These are phyloP conservation scores for Drepana falcataria DNA, from an alignment of 2,888 invertebrate species.

Conservation along the genomic window DNA sequence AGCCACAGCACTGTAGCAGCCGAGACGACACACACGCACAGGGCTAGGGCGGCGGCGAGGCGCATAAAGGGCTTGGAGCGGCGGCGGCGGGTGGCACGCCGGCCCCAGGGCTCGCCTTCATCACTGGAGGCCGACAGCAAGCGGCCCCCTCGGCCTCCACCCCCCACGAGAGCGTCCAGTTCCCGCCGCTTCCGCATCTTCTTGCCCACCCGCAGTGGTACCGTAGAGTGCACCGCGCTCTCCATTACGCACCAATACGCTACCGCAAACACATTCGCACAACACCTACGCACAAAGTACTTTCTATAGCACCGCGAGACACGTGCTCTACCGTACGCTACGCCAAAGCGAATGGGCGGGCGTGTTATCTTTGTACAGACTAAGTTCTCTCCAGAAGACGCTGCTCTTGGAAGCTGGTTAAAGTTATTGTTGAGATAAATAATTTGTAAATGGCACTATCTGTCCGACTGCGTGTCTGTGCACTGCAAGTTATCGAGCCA, in stretches of 20 bases:
- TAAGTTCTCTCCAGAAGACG: conserved; percentile 18
- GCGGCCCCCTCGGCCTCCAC: conserved; percentile 72
- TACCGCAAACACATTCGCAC: conserved; percentile 64
- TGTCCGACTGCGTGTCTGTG: not conserved
- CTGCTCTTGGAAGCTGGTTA: not conserved
- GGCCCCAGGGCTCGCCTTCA: conserved; percentile 76
- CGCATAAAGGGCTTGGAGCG: conserved; percentile 75
- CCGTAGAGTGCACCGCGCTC: conserved; percentile 79
- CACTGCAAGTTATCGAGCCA: too few species aligned
- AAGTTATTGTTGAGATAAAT: not conserved
- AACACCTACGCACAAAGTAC: conserved; percentile 25
- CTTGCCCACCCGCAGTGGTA: conserved; percentile 83
- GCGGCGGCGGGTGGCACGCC: conserved; percentile 51
- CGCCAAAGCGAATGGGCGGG: conserved; percentile 46
- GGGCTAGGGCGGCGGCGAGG: conserved; percentile 79
- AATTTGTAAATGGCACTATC: not conserved
- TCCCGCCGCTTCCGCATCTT: conserved; percentile 88
- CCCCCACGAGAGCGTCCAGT: conserved; percentile 83
- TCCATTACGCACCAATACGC: conserved; percentile 57
- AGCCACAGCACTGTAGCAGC: conserved; percentile 83
- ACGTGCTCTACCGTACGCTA: conserved; percentile 41
- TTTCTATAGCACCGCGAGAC: conserved; percentile 24
- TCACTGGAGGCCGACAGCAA: conserved; percentile 81
- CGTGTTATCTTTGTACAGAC: conserved; percentile 21
- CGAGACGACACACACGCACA: conserved; percentile 81